Conservation (phyloP, 1,140 invertebrate genomes). For the Cataglyphis hispanica region DNA sequence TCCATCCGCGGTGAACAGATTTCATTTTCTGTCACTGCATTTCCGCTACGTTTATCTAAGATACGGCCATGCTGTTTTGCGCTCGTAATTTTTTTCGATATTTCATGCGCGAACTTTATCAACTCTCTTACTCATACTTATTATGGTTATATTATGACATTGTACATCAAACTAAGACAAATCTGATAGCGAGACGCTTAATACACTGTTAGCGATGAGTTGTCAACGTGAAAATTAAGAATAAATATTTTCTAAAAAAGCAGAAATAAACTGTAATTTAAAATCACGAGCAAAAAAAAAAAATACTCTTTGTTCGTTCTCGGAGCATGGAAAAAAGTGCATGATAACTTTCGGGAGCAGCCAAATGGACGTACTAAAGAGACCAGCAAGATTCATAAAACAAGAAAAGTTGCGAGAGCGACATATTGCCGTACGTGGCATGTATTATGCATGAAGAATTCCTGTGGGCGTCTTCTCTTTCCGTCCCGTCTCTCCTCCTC, state of each 20-base stretch:
- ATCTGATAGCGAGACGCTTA: not conserved
- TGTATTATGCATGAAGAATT: slow-evolving; percentile 83
- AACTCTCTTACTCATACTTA: not conserved
- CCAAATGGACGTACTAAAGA: slow-evolving; percentile 62
- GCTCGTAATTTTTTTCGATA: not conserved
- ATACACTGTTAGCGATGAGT: not conserved
- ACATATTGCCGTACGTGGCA: slow-evolving; percentile 83
- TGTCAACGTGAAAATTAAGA: not conserved
- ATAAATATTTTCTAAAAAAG: slow-evolving; percentile 40
- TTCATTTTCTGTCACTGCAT: slow-evolving; percentile 44
- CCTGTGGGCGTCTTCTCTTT: slow-evolving; percentile 25
- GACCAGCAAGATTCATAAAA: slow-evolving; percentile 77
- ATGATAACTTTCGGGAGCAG: slow-evolving; percentile 48
- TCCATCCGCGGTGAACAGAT: slow-evolving; percentile 47
- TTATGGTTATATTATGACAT: not conserved
- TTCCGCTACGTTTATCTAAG: slow-evolving; percentile 16
- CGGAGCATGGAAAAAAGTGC: slow-evolving; percentile 48
- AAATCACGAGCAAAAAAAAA: slow-evolving; percentile 11
- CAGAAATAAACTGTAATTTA: slow-evolving; percentile 22
- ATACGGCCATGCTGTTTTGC: not conserved
- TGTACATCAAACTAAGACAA: not conserved
- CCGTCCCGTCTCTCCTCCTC: not conserved
- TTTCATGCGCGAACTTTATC: slow-evolving; percentile 7
- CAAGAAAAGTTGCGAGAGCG: slow-evolving; percentile 75
- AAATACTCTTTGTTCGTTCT: not conserved